phyloP scores from a whole-genome alignment of 2,113 vertebrate species.

The Drymodes brunneopygia region DNA sequence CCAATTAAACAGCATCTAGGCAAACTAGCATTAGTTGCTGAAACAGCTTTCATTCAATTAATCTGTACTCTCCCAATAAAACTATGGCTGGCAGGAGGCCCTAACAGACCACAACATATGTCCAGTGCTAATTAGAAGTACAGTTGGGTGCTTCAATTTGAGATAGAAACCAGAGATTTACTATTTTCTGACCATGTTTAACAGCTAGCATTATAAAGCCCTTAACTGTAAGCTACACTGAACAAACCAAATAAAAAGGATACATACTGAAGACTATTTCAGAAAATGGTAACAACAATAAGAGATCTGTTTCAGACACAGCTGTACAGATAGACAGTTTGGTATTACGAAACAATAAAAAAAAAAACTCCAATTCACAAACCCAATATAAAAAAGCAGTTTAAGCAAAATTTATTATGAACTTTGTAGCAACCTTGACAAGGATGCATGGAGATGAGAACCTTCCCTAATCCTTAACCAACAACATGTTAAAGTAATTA shows the following conservation, averaged over 20 bases:
- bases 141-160: not conserved
- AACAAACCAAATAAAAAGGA: not conserved
- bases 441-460: not conserved
- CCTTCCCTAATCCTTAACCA: not conserved
- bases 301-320: not conserved
- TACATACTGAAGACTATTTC: not conserved
- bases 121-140: not conserved
- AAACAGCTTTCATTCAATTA: not conserved
- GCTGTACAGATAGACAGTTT: not conserved
- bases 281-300: not conserved
- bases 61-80: not conserved
- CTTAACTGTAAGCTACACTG: not conserved
- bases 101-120: not conserved
- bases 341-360: not conserved
- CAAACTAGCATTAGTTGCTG: not conserved
- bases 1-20: not conserved
- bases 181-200: not conserved
- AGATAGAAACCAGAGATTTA: not conserved
- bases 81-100: not conserved
- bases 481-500: not conserved
- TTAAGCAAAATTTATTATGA: not conserved
- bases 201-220: not conserved
- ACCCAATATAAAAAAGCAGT: rapidly evolving
- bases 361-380: not conserved
- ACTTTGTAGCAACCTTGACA: not conserved